Conservation (phyloP, 2,113 vertebrate species). For the Tamias sibiricus region DNA sequence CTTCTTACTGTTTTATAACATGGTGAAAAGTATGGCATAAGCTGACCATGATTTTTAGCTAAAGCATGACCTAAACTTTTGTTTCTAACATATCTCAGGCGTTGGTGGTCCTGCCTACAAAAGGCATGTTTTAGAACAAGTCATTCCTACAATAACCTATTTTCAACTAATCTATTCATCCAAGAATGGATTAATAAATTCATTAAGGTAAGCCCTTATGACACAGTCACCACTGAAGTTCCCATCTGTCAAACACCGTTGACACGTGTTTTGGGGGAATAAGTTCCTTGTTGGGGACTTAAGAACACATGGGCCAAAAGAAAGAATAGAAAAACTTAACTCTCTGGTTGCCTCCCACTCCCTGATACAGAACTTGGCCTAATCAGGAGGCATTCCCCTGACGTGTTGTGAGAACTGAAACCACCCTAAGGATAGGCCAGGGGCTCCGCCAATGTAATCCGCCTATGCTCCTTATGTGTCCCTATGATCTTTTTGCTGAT, state of each 20-base stretch:
- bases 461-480: too few relatives aligned
- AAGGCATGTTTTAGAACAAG: neutral
- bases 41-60: neutral
- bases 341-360: too few relatives aligned
- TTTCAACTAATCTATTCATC: neutral
- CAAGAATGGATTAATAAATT: neutral
- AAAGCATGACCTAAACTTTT: neutral
- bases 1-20: neutral
- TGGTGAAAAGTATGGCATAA: neutral
- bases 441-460: too few relatives aligned
- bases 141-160: neutral
- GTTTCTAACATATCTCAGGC: neutral
- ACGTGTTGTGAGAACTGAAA: too few relatives aligned
- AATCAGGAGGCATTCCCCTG: too few relatives aligned
- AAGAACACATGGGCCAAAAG: too few relatives aligned
- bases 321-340: too few relatives aligned
- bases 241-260: neutral
- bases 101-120: neutral
- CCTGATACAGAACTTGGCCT: too few relatives aligned
- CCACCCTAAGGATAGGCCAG: too few relatives aligned
- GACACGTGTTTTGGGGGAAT: neutral
- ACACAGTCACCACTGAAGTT: neutral
- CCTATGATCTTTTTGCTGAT: too few relatives aligned
- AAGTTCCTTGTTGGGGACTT: too few relatives aligned
- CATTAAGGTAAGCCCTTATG: neutral